Percentiles rank a stretch among this genome's conserved stretches.
Conservation (phyloP, 2,888 invertebrate genomes). For the Lithosia quadra region DNA sequence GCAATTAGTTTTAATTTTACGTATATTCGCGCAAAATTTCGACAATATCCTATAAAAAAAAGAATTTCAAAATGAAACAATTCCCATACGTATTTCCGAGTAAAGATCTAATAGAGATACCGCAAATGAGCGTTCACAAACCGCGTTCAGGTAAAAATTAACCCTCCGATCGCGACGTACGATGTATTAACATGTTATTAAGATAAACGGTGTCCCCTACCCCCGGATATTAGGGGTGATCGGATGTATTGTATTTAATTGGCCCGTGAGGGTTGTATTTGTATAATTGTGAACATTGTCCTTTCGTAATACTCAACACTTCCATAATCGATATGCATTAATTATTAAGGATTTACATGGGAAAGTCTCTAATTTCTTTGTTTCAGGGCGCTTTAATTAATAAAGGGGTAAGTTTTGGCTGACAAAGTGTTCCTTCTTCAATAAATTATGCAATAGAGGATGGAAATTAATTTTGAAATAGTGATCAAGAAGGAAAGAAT, state of each 20-base stretch:
- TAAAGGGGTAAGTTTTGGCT: not conserved
- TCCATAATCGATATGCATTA: conserved; percentile 52
- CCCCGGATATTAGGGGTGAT: conserved; percentile 65
- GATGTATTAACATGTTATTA: conserved; percentile 77
- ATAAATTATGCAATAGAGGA: not conserved
- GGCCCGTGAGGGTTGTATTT: conserved; percentile 47
- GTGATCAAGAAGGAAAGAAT: too few relatives aligned
- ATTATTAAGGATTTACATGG: conserved; percentile 38
- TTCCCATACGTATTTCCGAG: conserved; percentile 49
- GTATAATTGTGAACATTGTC: conserved; percentile 57
- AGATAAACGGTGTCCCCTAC: conserved; percentile 71
- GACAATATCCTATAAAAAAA: conserved; percentile 11
- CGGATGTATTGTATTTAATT: conserved; percentile 56
- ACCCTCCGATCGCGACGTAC: conserved; percentile 56
- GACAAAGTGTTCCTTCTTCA: not conserved
- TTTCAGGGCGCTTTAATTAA: not conserved
- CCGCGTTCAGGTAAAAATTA: conserved; percentile 61
- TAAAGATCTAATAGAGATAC: conserved; percentile 70
- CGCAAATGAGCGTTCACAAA: conserved; percentile 67
- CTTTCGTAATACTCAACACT: conserved; percentile 51
- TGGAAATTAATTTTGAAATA: too few relatives aligned
- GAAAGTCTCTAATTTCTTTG: conserved; percentile 11
- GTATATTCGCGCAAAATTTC: not conserved
- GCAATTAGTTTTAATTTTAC: not conserved
- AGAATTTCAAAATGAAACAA: conserved; percentile 30